phyloP scores from a whole-genome alignment of 1,140 invertebrate species.

The Drosophila willistoni region DNA sequence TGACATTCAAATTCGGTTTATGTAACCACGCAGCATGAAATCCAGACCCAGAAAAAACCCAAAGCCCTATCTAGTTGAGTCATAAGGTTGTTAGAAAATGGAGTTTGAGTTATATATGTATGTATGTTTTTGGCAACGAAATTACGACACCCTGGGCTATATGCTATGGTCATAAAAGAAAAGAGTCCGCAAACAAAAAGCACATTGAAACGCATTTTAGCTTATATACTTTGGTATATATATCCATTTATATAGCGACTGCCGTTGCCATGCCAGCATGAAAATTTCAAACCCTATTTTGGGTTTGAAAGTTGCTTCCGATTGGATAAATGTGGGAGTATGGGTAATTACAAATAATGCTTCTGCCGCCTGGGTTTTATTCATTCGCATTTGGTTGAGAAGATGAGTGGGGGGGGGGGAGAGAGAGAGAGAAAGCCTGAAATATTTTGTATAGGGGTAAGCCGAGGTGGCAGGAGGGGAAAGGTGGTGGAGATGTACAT shows the following conservation, averaged over 20 bases:
- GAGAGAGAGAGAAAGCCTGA: neutral
- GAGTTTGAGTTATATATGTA: slow-evolving; percentile 64
- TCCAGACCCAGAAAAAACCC: slow-evolving; percentile 31
- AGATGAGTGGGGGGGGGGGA: slow-evolving; percentile 1
- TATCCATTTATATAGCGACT: slow-evolving; percentile 33
- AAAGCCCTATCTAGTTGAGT: slow-evolving; percentile 20
- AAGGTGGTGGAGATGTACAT: neutral
- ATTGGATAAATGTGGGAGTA: slow-evolving; percentile 78
- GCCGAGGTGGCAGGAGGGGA: slow-evolving; percentile 12
- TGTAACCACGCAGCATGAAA: slow-evolving; percentile 35
- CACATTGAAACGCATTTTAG: slow-evolving; percentile 20
- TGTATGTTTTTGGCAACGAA: slow-evolving; percentile 66
- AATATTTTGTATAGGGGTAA: slow-evolving; percentile 28
- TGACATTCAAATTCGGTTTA: slow-evolving; percentile 66
- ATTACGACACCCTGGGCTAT: slow-evolving; percentile 73
- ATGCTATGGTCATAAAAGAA: slow-evolving; percentile 33
- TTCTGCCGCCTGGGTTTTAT: slow-evolving; percentile 28
- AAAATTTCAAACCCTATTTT: slow-evolving; percentile 81
- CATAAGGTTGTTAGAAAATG: slow-evolving; percentile 56
- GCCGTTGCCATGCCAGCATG: slow-evolving; percentile 67
- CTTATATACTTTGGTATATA: slow-evolving; percentile 35
- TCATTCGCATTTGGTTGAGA: neutral
- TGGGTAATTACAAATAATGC: slow-evolving; percentile 82
- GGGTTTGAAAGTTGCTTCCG: slow-evolving; percentile 82
- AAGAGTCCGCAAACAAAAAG: neutral